Base-by-base conservation (phyloP, 2,797 vertebrate species). In the Halcyon badia region DNA sequence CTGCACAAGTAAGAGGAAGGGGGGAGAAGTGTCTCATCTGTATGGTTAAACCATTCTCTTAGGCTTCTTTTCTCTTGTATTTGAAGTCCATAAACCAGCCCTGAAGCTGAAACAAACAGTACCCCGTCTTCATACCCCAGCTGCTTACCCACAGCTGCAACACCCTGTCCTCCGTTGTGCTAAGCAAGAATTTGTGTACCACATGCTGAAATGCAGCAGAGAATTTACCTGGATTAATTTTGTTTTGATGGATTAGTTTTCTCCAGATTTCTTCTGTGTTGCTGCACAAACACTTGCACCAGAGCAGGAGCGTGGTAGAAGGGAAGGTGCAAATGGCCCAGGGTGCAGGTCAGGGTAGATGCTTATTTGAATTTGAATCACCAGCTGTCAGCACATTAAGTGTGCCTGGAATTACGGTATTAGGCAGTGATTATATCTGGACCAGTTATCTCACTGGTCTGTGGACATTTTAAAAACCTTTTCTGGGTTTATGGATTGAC, bases 81-180 rank as follows among this genome's bases (percentile, higher is more conserved):
- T 89, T 72, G 10, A 49, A 31, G 33, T 68, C 64, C 28, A 8
- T 44, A 57, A 65, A 64, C 15, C n/a, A 84, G 25, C 51, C 14
- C 65, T 35, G 71, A 73, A 62, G 30, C 35, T 62, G 68, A 51
- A 64, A 68, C n/a, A 28, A 28, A n/a, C 17, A 31, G 42, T 46
- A 28, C 21, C 42, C 35, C 20, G 1, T 72, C 14, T 77, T 66
- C 51, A 33, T 9, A 24, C 46, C 48, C 10, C 65, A 46, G 70
- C 61, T 51, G 6, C 64, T 66, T 41, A 31, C 71, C 71, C 46
- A 14, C 2, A 4, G 2, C 13, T 20, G 28, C 78, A 90, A 12
- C 16, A 3, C 28, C 19, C 41, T 1, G 1, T 49, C 75, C n/a
- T 79, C 12, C 0, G 0, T 16, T 56, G 35, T 33, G 17, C 31